Evolutionary conservation across 2,888 invertebrate species (phyloP).

Genomic region (Noctua janthe): DNA sequence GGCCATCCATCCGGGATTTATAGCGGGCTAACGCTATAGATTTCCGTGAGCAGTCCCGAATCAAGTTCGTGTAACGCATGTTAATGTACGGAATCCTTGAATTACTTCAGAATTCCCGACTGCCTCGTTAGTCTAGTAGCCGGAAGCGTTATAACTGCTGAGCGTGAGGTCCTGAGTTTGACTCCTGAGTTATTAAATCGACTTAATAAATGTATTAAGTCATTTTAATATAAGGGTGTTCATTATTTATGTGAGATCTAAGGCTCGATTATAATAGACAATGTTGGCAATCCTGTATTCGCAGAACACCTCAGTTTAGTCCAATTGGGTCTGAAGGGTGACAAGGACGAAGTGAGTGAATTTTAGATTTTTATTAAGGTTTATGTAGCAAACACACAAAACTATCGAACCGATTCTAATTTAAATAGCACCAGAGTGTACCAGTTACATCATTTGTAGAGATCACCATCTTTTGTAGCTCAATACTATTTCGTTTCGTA

Average conservation of each 20-base stretch:
- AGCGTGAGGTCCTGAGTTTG: neutral
- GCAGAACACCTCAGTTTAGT: neutral
- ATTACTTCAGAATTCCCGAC: conserved; percentile 27
- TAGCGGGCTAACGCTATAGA: conserved; percentile 29
- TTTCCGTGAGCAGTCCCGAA: conserved; percentile 36
- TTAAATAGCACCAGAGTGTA: conserved; percentile 17
- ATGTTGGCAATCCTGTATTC: neutral
- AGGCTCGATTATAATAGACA: neutral
- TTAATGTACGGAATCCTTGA: conserved; percentile 43
- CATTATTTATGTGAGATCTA: neutral
- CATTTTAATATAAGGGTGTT: neutral
- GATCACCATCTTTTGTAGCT: conserved; percentile 29
- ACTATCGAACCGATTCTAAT: neutral
- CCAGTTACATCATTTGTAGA: conserved; percentile 5
- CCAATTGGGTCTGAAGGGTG: neutral
- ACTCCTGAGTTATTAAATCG: neutral
- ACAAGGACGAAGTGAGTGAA: neutral
- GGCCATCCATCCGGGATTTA: conserved; percentile 42
- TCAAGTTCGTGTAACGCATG: conserved; percentile 42
- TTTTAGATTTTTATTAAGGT: neutral
- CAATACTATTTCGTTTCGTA: conserved; percentile 9
- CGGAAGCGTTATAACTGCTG: neutral
- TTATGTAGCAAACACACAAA: neutral
- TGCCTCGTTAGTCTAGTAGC: neutral
- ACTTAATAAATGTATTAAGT: neutral